A percentile compares a stretch with the other conserved stretches of the same genome.
These are phyloP conservation scores for Tangara arthus DNA, from an alignment of 2,797 vertebrate species.

Conservation along the genomic window DNA sequence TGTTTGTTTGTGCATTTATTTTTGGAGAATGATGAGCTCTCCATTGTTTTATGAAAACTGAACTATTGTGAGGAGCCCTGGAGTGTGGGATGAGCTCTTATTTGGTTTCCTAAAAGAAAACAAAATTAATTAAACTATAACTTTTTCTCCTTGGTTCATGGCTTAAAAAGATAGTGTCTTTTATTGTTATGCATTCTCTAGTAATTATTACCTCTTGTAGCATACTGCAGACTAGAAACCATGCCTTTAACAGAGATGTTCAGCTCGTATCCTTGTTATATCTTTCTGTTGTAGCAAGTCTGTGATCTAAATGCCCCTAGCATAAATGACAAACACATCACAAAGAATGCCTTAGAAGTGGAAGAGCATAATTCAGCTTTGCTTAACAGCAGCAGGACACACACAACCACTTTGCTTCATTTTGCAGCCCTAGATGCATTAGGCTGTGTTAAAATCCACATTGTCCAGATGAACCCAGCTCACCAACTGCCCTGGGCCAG, in stretches of 20 bases:
- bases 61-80: not conserved
- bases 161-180: conserved; percentile 23
- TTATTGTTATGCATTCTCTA: conserved; percentile 24
- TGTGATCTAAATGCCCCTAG: not conserved
- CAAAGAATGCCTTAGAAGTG: not conserved
- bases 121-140: conserved; percentile 52
- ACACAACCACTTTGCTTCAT: not conserved
- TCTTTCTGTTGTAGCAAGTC: not conserved
- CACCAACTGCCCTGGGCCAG: not conserved
- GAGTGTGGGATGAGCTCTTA: not conserved
- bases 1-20: conserved; percentile 51
- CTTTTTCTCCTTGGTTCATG: conserved; percentile 30
- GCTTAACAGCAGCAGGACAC: not conserved
- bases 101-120: conserved; percentile 43
- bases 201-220: conserved; percentile 37
- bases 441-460: not conserved
- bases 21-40: conserved; percentile 44
- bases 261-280: not conserved
- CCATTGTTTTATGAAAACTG: conserved; percentile 35
- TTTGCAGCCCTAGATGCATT: not conserved
- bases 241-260: not conserved
- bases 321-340: not conserved
- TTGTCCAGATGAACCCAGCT: not conserved
- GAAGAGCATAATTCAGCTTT: not conserved
- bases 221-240: not conserved